These are phyloP conservation scores for Tyto alba DNA, from an alignment of 2,113 vertebrate genomes.

Conservation along the genomic window DNA sequence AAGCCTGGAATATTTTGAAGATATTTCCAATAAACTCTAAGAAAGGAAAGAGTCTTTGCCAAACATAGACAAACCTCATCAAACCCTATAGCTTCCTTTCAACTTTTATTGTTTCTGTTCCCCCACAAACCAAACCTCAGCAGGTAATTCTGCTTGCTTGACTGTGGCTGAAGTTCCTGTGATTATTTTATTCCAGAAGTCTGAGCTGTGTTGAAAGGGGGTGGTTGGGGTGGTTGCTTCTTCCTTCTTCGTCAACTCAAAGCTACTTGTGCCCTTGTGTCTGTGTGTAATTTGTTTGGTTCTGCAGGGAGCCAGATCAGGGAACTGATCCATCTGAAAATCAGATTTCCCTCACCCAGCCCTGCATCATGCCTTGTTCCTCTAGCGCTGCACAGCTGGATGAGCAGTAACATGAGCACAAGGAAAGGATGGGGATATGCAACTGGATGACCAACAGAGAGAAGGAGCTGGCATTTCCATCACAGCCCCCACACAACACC, in stretches of 20 bases:
- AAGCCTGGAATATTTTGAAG: constrained; percentile 50
- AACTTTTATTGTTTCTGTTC: constrained; percentile 24
- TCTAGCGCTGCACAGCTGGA: background rate
- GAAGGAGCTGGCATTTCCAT: background rate
- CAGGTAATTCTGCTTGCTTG: constrained; percentile 40
- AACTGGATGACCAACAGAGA: background rate
- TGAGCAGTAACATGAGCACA: background rate
- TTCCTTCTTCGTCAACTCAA: background rate
- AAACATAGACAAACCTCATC: constrained; percentile 47
- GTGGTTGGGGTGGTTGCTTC: background rate
- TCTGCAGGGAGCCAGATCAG: background rate
- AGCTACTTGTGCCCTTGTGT: background rate
- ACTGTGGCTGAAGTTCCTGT: background rate
- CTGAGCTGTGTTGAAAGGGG: background rate
- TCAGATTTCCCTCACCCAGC: background rate
- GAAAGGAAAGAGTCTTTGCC: constrained; percentile 37
- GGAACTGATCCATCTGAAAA: background rate
- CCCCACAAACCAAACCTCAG: constrained; percentile 5
- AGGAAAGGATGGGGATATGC: background rate
- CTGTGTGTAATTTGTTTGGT: background rate
- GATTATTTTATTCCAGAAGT: background rate
- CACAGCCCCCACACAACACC: background rate
- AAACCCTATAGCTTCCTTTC: constrained; percentile 35
- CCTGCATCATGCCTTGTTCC: background rate
- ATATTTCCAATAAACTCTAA: constrained; percentile 44